Base-by-base conservation (phyloP, 64 coral and sea anemone genomes). In the Platygyra sinensis region DNA sequence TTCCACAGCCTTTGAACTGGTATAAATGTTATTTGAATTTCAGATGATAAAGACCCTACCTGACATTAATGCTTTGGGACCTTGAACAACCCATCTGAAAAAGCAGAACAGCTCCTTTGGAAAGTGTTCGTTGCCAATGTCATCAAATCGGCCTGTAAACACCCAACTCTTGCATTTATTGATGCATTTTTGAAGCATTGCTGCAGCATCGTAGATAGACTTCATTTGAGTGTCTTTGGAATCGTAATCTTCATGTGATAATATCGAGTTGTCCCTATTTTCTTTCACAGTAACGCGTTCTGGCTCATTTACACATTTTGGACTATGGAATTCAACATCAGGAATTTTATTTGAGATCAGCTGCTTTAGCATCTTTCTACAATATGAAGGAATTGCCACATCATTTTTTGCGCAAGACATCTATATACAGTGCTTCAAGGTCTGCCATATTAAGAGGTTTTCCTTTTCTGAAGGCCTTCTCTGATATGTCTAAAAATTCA, bases 81-180 rank as follows among this genome's bases (percentile, higher is more conserved):
- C 91, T 86, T 87, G 91, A 38, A 93, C 65, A 25, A 93, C 46
- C 83, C 91, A 93, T 79, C 83, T 76, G 38, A 60, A 93, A 67
- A 87, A 87, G 90, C 84, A 87, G 60, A 80, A 75, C n/a, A 93
- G 91, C 46, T 87, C 83, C 62, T 93, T 80, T 79, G 91, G 91
- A 15, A 79, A 62, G n/a, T 93, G 49, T 5, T 80, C 36, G 2
- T 93, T 30, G 14, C 15, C 22, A 67, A 87, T 71, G 38, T 79
- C 76, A 27, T 93, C 83, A 65, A 93, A 79, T 25, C 54, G 24
- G 60, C 91, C 91, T 19, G 19, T 59, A 69, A 93, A 93, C 11
- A 88, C 78, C 89, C 79, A 91, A 1, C 30, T 84, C 27, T 76
- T 76, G 52, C 80, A 62, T 61, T 62, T 85, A 51, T 83, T 93